Evolutionary conservation across 2,888 invertebrate genomes (phyloP).

Genomic region (Andrena hattorfiana): DNA sequence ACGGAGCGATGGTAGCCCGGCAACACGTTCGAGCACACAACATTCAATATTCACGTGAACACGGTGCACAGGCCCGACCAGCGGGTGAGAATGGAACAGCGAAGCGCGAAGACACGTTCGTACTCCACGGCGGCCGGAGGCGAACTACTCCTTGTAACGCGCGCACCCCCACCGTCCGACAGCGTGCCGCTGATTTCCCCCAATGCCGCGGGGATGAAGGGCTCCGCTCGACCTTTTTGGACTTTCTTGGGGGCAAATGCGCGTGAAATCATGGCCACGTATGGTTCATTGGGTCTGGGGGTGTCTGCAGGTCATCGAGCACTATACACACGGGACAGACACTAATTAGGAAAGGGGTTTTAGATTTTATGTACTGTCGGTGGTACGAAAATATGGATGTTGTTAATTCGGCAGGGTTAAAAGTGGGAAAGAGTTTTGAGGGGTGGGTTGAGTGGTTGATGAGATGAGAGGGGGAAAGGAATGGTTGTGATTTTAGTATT

Average conservation of each 20-base stretch:
- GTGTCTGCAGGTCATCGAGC: background rate
- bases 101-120: conserved; percentile 24
- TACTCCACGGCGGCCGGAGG: conserved; percentile 76
- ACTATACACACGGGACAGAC: background rate
- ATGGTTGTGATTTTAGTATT: no score
- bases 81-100: background rate
- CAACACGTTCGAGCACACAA: background rate
- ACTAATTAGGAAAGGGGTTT: no score
- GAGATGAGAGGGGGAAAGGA: no score
- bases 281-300: background rate
- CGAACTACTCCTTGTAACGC: conserved; percentile 79
- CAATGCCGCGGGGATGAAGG: conserved; percentile 65
- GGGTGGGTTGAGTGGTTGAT: no score
- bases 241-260: conserved; percentile 21
- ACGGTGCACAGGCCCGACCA: conserved; percentile 9
- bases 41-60: conserved; percentile 33
- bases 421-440: no score
- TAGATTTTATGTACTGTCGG: no score
- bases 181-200: conserved; percentile 50
- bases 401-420: no score
- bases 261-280: conserved; percentile 25
- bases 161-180: conserved; percentile 74
- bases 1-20: conserved; percentile 19
- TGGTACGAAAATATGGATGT: no score
- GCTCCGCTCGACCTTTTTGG: conserved; percentile 57